A percentile compares a stretch with the other conserved stretches of the same genome.
Evolutionary conservation across 1,140 invertebrate genomes (phyloP).

Genomic region (Rhyzopertha dominica): DNA sequence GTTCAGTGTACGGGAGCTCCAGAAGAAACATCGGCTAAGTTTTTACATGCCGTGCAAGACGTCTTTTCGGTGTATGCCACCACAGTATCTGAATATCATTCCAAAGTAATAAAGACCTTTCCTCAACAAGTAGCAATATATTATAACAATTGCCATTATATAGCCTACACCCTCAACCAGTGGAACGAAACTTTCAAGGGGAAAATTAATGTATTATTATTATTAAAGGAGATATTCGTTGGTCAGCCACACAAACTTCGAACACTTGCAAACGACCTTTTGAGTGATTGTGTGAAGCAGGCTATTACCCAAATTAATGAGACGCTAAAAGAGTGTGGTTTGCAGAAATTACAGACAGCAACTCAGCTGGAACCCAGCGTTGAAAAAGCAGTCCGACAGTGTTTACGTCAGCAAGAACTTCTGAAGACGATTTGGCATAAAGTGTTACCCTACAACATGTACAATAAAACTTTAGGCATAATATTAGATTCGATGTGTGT

Average conservation of each 20-base stretch:
- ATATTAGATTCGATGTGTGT: constrained; percentile 48
- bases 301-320: constrained; percentile 41
- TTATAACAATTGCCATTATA: constrained; percentile 89
- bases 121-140: constrained; percentile 86
- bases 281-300: too few species aligned
- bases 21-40: constrained; percentile 55
- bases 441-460: constrained; percentile 46
- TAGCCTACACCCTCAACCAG: constrained; percentile 69
- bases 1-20: constrained; percentile 61
- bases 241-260: too few species aligned
- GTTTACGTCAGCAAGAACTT: constrained; percentile 75
- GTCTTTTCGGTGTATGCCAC: constrained; percentile 75
- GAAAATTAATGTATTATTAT: too few species aligned
- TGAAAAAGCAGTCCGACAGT: constrained; percentile 72
- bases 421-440: constrained; percentile 80
- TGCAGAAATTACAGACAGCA: constrained; percentile 26
- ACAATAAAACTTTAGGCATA: constrained; percentile 46
- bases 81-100: constrained; percentile 73
- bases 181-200: constrained; percentile 40
- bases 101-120: constrained; percentile 70
- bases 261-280: too few species aligned
- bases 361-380: constrained; percentile 57
- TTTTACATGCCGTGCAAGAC: constrained; percentile 66
- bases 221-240: too few species aligned
- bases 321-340: constrained; percentile 37